Conservation (phyloP, 2,113 vertebrate genomes). For the Clinocottus analis region DNA sequence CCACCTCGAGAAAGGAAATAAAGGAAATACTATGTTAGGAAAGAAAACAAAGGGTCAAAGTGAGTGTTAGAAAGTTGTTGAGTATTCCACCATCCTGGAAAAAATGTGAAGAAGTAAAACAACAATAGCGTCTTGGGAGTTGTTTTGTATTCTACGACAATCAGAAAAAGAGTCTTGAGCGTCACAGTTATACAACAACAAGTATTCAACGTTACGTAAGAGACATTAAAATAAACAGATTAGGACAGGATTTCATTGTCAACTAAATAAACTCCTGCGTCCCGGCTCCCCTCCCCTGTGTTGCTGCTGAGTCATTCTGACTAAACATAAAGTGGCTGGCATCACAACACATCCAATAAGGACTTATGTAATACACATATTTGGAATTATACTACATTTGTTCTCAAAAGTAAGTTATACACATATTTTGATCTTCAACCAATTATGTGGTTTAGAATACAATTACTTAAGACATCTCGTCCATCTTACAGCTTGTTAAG, state of each 20-base stretch:
- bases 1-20: conserved; percentile 84
- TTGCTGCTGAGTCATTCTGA: conserved; percentile 72
- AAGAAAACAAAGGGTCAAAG: background rate
- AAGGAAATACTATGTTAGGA: background rate
- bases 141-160: background rate
- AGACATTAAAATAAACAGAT: conserved; percentile 51
- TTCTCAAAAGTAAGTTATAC: background rate
- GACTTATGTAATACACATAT: background rate
- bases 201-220: conserved; percentile 29
- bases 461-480: background rate
- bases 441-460: background rate
- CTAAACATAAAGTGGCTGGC: background rate
- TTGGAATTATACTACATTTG: background rate
- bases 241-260: conserved; percentile 54
- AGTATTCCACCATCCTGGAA: background rate
- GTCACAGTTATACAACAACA: conserved; percentile 34
- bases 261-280: conserved; percentile 17
- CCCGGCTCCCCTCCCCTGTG: background rate
- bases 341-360: background rate
- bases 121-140: background rate
- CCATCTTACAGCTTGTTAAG: background rate
- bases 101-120: background rate
- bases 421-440: background rate
- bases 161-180: background rate
- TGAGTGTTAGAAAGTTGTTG: background rate